These are phyloP conservation scores for Eublepharis macularius DNA, from an alignment of 2,113 vertebrate species.

Conservation along the genomic window DNA sequence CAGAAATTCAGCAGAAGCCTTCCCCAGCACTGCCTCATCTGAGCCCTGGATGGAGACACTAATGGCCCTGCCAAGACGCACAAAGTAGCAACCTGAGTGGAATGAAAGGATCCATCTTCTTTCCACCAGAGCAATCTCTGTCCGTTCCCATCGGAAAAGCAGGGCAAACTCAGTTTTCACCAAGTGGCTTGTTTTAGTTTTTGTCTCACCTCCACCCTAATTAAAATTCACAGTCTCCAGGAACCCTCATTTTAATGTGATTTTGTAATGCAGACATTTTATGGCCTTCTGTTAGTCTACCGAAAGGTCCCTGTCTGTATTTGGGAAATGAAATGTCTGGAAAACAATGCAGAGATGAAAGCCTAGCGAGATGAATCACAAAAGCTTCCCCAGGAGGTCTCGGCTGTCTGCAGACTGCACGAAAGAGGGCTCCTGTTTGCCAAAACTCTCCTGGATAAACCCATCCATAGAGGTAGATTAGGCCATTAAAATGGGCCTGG, in stretches of 20 bases:
- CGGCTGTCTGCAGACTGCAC: neutral
- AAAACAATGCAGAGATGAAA: neutral
- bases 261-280: neutral
- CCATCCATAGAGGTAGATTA: no score
- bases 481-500: no score
- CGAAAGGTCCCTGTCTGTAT: conserved; percentile 2
- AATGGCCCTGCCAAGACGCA: neutral
- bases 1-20: neutral
- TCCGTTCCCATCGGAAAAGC: neutral
- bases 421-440: neutral
- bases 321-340: neutral
- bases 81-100: no score
- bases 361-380: neutral
- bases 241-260: neutral
- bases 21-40: neutral
- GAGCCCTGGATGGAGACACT: no score
- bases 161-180: neutral
- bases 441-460: neutral
- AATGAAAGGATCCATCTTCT: neutral
- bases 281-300: neutral
- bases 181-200: neutral
- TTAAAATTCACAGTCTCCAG: neutral
- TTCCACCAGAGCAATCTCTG: neutral
- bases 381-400: neutral
- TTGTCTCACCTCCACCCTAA: neutral